These are phyloP conservation scores for Halesus radiatus DNA, from an alignment of 1,140 invertebrate genomes.

Conservation along the genomic window DNA sequence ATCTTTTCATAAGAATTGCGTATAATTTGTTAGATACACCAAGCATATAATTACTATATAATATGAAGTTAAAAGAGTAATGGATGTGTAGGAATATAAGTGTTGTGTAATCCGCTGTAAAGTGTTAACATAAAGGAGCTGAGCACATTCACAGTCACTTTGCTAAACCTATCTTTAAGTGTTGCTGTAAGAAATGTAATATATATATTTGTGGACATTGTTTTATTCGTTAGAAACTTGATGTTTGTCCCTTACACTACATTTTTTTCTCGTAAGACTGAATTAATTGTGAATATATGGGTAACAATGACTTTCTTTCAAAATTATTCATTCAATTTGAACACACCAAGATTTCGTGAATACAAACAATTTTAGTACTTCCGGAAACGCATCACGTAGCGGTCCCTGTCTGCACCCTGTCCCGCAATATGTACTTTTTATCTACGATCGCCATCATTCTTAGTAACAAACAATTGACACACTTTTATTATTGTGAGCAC, in stretches of 20 bases:
- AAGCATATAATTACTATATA: constrained; percentile 25
- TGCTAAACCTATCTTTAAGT: constrained; percentile 16
- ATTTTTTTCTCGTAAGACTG: constrained; percentile 41
- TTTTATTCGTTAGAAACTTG: not conserved
- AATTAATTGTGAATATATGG: constrained; percentile 38
- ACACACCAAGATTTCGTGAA: too few relatives aligned
- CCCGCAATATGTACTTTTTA: not conserved
- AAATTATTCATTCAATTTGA: constrained; percentile 18
- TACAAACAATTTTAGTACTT: too few relatives aligned
- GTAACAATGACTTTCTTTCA: constrained; percentile 26
- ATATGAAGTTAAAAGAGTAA: not conserved
- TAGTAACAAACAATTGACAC: not conserved
- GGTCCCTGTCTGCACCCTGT: not conserved
- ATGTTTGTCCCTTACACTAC: constrained; percentile 27
- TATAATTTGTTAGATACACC: constrained; percentile 22
- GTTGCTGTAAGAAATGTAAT: constrained; percentile 35
- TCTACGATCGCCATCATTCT: not conserved
- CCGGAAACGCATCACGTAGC: too few relatives aligned
- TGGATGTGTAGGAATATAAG: constrained; percentile 27
- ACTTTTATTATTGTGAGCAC: constrained; percentile 19
- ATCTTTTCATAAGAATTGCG: not conserved
- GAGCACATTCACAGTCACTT: constrained; percentile 27
- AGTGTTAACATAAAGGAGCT: not conserved
- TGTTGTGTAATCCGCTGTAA: constrained; percentile 18
- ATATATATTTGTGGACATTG: constrained; percentile 36